Evolutionary conservation across 2,888 invertebrate species (phyloP).

Genomic region (Apodemia mormo): DNA sequence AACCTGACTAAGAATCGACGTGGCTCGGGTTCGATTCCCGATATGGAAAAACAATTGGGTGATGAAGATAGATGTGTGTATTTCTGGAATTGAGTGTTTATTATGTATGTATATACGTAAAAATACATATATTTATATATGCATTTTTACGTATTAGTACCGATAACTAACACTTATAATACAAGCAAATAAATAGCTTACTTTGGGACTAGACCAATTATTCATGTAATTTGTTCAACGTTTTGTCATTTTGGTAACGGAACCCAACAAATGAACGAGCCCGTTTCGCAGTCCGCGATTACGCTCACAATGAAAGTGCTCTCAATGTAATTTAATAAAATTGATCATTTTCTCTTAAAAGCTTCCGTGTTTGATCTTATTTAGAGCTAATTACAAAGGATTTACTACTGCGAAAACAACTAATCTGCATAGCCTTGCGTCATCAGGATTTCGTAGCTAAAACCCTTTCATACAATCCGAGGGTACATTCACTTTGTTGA

Average conservation of each 20-base stretch:
- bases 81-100: too few relatives aligned
- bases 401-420: slow-evolving; percentile 23
- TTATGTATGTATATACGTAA: too few relatives aligned
- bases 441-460: background rate
- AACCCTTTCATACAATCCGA: slow-evolving; percentile 8
- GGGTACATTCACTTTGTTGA: slow-evolving; percentile 12
- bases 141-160: too few relatives aligned
- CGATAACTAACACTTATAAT: too few relatives aligned
- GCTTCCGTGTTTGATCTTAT: slow-evolving; percentile 37
- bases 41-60: too few relatives aligned
- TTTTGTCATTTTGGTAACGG: background rate
- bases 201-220: too few relatives aligned
- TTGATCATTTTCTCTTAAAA: slow-evolving; percentile 28
- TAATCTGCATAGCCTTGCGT: slow-evolving; percentile 13
- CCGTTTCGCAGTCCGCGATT: slow-evolving; percentile 33
- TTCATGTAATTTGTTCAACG: background rate
- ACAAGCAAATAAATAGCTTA: too few relatives aligned
- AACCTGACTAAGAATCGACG: too few relatives aligned
- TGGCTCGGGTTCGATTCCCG: too few relatives aligned
- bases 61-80: too few relatives aligned
- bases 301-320: slow-evolving; percentile 43
- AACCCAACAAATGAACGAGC: slow-evolving; percentile 24
- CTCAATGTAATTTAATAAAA: slow-evolving; percentile 42
- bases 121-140: too few relatives aligned
- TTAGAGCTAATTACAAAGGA: slow-evolving; percentile 22